Evolutionary conservation across 2,113 vertebrate species (phyloP).

Genomic region (Mirza zaza): DNA sequence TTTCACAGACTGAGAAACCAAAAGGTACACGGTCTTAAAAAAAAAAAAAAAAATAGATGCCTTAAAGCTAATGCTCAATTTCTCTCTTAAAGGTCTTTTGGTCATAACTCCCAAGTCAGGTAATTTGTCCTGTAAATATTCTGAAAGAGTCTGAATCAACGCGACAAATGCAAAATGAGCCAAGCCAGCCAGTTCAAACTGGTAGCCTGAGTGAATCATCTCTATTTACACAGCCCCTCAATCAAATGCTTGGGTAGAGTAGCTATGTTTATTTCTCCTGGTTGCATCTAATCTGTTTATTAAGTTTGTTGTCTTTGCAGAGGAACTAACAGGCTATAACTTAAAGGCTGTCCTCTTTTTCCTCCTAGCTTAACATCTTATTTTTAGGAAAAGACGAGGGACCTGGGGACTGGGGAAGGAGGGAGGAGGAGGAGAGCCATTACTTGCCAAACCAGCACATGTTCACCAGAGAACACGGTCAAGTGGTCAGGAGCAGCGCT

Average conservation of each 20-base stretch:
- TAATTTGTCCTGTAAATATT: constrained; percentile 70
- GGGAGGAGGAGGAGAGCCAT: constrained; percentile 22
- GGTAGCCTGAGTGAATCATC: constrained; percentile 65
- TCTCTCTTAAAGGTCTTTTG: background rate
- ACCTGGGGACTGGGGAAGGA: background rate
- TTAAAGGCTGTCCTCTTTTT: constrained; percentile 60
- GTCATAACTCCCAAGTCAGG: constrained; percentile 63
- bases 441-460: constrained; percentile 84
- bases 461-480: constrained; percentile 86
- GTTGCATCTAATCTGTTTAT: constrained; percentile 55
- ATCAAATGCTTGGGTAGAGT: constrained; percentile 63
- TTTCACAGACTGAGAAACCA: constrained; percentile 40
- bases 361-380: constrained; percentile 59
- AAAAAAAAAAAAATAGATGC: background rate
- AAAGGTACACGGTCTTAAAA: background rate
- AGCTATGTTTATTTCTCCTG: constrained; percentile 68
- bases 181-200: constrained; percentile 58
- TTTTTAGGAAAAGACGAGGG: constrained; percentile 63
- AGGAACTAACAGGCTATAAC: constrained; percentile 42
- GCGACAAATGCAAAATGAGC: constrained; percentile 43
- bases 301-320: constrained; percentile 71
- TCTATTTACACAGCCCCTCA: constrained; percentile 71
- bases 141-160: constrained; percentile 74
- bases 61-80: background rate
- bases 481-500: constrained; percentile 88